Percentiles rank a stretch among this genome's conserved stretches.
These are phyloP conservation scores for Hydrotaea diabolus DNA, from an alignment of 2,888 invertebrate species.

Conservation along the genomic window DNA sequence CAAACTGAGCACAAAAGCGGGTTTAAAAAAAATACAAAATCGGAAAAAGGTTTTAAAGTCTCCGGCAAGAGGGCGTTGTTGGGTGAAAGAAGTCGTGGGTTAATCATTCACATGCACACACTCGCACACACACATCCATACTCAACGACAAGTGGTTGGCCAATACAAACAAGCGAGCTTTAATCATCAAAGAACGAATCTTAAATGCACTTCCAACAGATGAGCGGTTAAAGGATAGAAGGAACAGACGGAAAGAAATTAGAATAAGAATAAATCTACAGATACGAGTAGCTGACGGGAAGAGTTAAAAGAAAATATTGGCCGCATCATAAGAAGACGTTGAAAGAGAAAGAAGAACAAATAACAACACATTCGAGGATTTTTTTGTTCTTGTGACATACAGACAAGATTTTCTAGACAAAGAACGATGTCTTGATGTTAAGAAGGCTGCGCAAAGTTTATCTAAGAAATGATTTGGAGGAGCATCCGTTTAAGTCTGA, in stretches of 20 bases:
- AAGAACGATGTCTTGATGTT: too few species aligned
- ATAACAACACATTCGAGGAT: background rate
- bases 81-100: slow-evolving; percentile 8
- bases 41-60: slow-evolving; percentile 26
- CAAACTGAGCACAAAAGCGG: slow-evolving; percentile 21
- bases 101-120: background rate
- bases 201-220: slow-evolving; percentile 21
- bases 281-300: background rate
- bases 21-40: background rate
- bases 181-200: slow-evolving; percentile 34
- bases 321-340: background rate
- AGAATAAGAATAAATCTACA: background rate
- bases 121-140: background rate
- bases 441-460: too few species aligned
- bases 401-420: too few species aligned
- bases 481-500: too few species aligned
- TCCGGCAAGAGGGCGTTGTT: background rate
- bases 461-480: too few species aligned
- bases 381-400: too few species aligned
- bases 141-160: background rate
- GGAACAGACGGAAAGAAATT: background rate
- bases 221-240: background rate
- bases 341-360: background rate
- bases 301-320: background rate
- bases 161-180: slow-evolving; percentile 26